phyloP scores from a whole-genome alignment of 2,888 invertebrate genomes.

The Apodemia zela region DNA sequence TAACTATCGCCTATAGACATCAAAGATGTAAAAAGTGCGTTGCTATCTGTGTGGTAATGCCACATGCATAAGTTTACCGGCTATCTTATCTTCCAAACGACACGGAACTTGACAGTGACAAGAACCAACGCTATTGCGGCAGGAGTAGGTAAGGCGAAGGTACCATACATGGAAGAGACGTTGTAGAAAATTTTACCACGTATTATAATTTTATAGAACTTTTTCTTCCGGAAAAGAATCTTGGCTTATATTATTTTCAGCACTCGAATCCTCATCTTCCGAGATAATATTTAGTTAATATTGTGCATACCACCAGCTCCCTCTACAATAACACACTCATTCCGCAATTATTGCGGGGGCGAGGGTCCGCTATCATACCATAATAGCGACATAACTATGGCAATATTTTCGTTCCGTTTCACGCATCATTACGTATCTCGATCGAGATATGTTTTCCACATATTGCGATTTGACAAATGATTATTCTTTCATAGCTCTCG shows the following conservation, averaged over 20 bases:
- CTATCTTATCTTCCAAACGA: no score
- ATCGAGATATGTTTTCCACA: conserved; percentile 10
- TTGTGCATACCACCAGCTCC: neutral
- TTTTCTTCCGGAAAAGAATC: no score
- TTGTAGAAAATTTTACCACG: no score
- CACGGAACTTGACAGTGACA: no score
- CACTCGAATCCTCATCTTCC: neutral
- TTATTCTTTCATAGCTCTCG: conserved; percentile 4
- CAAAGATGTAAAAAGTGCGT: no score
- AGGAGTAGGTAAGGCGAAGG: no score
- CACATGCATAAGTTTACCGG: no score
- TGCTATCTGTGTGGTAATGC: no score
- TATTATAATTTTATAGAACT: no score
- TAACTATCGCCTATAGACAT: no score
- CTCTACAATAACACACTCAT: conserved; percentile 1
- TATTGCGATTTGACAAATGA: neutral
- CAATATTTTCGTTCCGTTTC: conserved; percentile 33
- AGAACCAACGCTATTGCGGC: no score
- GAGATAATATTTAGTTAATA: neutral
- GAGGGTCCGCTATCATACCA: neutral
- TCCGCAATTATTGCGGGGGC: neutral
- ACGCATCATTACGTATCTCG: conserved; percentile 37
- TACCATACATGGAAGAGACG: no score
- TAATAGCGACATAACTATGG: conserved; percentile 8
- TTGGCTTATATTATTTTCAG: neutral